Conservation (phyloP, 2,113 vertebrate species). For the Otocyon megalotis region DNA sequence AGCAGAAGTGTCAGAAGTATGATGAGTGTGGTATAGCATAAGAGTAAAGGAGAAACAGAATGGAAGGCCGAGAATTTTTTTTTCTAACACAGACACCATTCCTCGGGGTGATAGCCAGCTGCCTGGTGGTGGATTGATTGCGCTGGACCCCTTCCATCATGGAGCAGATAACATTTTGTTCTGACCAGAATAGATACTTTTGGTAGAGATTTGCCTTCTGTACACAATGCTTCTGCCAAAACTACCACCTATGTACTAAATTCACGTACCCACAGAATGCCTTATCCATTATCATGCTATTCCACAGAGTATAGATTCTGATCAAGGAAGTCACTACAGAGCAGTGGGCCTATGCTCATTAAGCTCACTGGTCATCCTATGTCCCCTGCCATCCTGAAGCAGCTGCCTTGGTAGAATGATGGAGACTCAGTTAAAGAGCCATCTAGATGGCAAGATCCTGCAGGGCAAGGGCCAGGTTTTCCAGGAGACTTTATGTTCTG, state of each 20-base stretch:
- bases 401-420: background rate
- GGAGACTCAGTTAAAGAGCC: background rate
- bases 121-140: background rate
- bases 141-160: background rate
- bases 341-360: background rate
- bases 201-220: background rate
- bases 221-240: background rate
- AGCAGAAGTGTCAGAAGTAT: background rate
- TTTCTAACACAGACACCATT: background rate
- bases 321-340: background rate
- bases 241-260: background rate
- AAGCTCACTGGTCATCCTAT: background rate
- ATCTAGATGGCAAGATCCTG: background rate
- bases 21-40: background rate
- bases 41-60: background rate
- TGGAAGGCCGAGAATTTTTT: background rate
- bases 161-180: background rate
- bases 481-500: background rate
- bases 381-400: background rate
- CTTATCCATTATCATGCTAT: background rate
- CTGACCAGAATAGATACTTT: background rate
- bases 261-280: background rate
- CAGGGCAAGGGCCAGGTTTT: background rate
- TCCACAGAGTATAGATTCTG: background rate
- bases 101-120: background rate